phyloP scores from a whole-genome alignment of 64 coral and sea anemone genomes.

The Stichodactyla helianthus region DNA sequence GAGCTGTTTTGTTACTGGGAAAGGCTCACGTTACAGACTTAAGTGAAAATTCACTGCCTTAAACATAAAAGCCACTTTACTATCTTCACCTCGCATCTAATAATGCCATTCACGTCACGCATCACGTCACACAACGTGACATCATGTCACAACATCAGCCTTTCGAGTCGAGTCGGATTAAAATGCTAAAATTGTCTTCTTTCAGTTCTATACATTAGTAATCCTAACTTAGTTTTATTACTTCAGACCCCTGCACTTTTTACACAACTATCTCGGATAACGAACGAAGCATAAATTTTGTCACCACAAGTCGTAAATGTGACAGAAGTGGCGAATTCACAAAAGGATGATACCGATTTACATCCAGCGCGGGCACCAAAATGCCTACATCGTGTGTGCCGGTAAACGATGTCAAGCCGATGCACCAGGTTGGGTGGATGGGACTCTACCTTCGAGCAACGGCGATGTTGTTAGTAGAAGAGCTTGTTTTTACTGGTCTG shows the following conservation, averaged over 20 bases:
- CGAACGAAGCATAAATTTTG: background rate
- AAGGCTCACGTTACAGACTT: too few species aligned
- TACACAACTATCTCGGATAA: slow-evolving; percentile 22
- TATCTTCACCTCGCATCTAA: too few species aligned
- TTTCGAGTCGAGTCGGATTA: too few species aligned
- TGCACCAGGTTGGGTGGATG: slow-evolving; percentile 36
- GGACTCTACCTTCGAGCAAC: background rate
- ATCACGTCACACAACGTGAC: too few species aligned
- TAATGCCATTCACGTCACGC: too few species aligned
- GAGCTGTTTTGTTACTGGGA: too few species aligned
- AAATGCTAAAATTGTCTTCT: too few species aligned
- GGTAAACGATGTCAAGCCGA: background rate
- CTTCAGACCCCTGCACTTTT: background rate
- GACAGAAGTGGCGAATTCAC: background rate
- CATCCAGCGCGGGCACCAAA: background rate
- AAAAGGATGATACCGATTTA: slow-evolving; percentile 27
- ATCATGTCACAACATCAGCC: too few species aligned
- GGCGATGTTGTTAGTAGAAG: slow-evolving; percentile 15
- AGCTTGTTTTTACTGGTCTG: slow-evolving; percentile 29
- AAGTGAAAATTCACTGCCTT: too few species aligned
- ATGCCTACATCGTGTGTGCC: slow-evolving; percentile 25
- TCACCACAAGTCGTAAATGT: background rate
- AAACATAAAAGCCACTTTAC: too few species aligned
- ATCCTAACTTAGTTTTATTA: too few species aligned
- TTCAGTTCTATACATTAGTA: too few species aligned